Evolutionary conservation across 2,797 vertebrate genomes (phyloP).

Genomic region (Rhinatrema bivittatum): DNA sequence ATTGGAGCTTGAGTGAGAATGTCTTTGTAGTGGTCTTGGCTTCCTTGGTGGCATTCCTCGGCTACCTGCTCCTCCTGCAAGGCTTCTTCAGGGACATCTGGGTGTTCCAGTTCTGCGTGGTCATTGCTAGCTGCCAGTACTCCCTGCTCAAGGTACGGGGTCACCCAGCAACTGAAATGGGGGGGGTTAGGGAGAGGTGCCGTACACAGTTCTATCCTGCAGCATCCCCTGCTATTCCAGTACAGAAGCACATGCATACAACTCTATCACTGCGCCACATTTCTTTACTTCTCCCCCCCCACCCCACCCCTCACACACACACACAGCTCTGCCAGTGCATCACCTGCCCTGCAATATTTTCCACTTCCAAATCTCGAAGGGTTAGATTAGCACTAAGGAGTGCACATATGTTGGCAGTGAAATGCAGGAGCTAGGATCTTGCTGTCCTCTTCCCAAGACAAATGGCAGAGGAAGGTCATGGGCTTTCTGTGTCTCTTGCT

Average conservation of each 20-base stretch:
- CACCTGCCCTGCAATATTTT: neutral
- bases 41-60: constrained; percentile 80
- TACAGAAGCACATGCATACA: too few relatives aligned
- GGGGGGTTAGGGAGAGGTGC: neutral
- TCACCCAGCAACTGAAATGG: too few relatives aligned
- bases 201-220: too few relatives aligned
- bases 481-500: neutral
- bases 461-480: too few relatives aligned
- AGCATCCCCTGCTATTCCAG: too few relatives aligned
- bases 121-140: constrained; percentile 89
- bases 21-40: constrained; percentile 76
- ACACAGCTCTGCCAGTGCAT: neutral
- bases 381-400: too few relatives aligned
- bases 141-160: constrained; percentile 76
- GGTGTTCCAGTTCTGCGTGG: constrained; percentile 89
- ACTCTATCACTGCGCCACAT: too few relatives aligned
- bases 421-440: too few relatives aligned
- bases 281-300: neutral
- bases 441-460: too few relatives aligned
- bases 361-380: too few relatives aligned
- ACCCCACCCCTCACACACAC: too few relatives aligned
- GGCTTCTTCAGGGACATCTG: constrained; percentile 88
- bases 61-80: constrained; percentile 77
- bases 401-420: too few relatives aligned
- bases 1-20: constrained; percentile 75